These are phyloP conservation scores for Meloidogyne hapla DNA, from an alignment of 1,140 invertebrate species.

Conservation along the genomic window DNA sequence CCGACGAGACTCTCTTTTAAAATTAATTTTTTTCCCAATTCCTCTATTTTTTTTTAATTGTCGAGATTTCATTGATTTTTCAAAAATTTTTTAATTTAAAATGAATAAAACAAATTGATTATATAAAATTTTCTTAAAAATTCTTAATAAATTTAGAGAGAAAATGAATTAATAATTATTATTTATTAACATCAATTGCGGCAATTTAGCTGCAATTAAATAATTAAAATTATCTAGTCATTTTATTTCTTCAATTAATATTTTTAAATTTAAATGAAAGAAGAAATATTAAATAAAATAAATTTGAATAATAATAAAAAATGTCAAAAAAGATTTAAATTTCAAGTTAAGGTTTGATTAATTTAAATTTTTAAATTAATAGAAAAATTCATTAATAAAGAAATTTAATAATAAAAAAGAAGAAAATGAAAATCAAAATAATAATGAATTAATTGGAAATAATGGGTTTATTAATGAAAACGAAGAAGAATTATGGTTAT, in stretches of 20 bases:
- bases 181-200: no score
- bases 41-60: background rate
- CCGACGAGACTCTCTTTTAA: no score
- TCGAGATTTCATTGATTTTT: background rate
- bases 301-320: background rate
- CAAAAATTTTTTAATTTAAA: background rate
- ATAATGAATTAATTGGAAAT: background rate
- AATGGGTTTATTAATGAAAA: background rate
- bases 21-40: background rate
- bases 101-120: background rate
- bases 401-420: background rate
- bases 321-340: background rate
- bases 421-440: background rate
- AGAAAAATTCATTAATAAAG: background rate
- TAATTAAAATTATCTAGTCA: background rate
- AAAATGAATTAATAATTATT: no score
- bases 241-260: background rate
- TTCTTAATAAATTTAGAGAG: background rate
- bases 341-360: background rate
- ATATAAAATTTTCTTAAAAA: background rate
- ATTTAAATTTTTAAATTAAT: background rate
- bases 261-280: conserved; percentile 1
- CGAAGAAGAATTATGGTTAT: background rate
- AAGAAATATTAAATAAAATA: background rate
- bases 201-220: no score